Base-by-base conservation (phyloP, 1,140 invertebrate genomes). In the Megathymus violae region DNA sequence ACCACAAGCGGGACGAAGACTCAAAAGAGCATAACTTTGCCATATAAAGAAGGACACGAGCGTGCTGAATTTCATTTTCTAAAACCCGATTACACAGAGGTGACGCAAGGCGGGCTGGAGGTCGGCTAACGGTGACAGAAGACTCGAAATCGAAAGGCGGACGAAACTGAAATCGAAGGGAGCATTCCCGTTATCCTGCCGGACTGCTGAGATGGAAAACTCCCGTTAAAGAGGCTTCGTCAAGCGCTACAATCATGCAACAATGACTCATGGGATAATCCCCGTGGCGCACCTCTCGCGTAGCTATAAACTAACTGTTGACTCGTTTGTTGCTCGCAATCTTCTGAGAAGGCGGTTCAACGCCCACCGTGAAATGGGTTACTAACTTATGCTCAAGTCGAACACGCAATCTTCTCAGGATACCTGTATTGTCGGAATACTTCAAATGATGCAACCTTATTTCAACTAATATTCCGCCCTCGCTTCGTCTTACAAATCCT, bases 1-100 rank as follows among this genome's bases (percentile, higher is more conserved):
- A 69, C 71, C 62, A 22, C 71, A 62, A 74, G 67, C 65, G 67
- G 66, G 51, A 59, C 70, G 66, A 66, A 75, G 69, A 63, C 62
- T 76, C 76, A 69, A 79, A 75, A 79, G 74, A 76, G 64, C 75
- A 82, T 78, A 84, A 79, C 67, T 62, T 70, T 47, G 54, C 79
- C 79, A 83, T 80, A 86, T 86, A 85, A 80, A 85, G 84, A 82
- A 80, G 78, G 78, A 79, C 80, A 82, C 78, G 81, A 78, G 70
- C 77, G 76, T 65, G 70, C 82, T 82, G 80, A 86, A 82, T 89
- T 89, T 89, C 87, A 89, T 87, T 89, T 89, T 89, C 87, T 89
- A 88, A 89, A 89, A 85, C 82, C 75, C 85, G 87, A 86, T 89
- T 83, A 86, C 80, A 75, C 61, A 67, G 71, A 80, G 78, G 80